Evolutionary conservation across 2,797 vertebrate species (phyloP), one percentile per base, ranked within the genome.

Genomic region (Argentina silus): DNA sequence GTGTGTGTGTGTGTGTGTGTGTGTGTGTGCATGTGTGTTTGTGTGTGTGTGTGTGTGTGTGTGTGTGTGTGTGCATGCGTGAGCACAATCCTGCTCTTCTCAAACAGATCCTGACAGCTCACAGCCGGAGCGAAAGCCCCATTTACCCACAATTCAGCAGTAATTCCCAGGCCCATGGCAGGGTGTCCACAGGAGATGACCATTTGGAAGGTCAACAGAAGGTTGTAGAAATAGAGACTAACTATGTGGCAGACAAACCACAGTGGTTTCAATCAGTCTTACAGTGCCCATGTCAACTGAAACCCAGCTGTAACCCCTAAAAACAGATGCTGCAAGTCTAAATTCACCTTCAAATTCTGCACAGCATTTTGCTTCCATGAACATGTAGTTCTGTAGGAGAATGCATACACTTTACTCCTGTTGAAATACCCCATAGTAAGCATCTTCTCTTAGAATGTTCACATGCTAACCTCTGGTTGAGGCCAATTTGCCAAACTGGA

Each of bases 81-180:
- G 89, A 87, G 75, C 75, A 85, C 85, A 78, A 81, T 81, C 76
- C 85, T 7, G 7, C 76, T 82, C 85, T 82, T 44, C 86, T 85
- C 86, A 89, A 91, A 91, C 80, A 83, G 76, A 86, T 92, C 86
- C 70, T 90, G 91, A 91, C 91, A 91, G 91, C 88, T 85, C 89
- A 84, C 90, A 90, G 89, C 85, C 72, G 48, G 90, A 91, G 88
- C 70, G 67, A 88, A 89, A 90, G 88, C 82, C 86, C 87, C 77
- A 90, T 92, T 90, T 92, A 86, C 88, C 86, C 90, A 88, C 86
- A 90, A 91, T 91, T 87, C 90, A 85, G 83, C 85, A 82, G 86
- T 88, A 84, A 91, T 86, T 88, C 72, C 21, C 73, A 80, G 83
- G 72, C 75, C 75, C 86, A 57, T 88, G 87, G 87, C 85, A 77